phyloP scores from a whole-genome alignment of 2,888 invertebrate species.

The Aspidapion aeneum region DNA sequence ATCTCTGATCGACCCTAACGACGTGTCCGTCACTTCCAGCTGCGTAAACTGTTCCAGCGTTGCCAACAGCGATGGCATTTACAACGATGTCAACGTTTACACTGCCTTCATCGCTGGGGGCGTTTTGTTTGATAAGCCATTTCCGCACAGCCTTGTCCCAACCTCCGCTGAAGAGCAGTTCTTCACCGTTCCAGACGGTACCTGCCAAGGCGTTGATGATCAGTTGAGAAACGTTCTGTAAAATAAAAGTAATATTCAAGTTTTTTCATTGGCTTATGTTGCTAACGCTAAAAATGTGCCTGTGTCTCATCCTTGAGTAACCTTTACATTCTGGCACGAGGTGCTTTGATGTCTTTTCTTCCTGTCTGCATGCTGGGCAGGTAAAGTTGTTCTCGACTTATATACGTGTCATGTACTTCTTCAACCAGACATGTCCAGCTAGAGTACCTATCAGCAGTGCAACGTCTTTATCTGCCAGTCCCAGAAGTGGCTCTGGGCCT shows the following conservation, averaged over 20 bases:
- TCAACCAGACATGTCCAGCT: too few relatives aligned
- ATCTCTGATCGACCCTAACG: slow-evolving; percentile 32
- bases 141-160: slow-evolving; percentile 49
- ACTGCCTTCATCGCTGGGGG: slow-evolving; percentile 29
- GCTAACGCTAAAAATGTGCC: too few relatives aligned
- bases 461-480: too few relatives aligned
- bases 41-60: slow-evolving; percentile 49
- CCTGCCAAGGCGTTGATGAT: slow-evolving; percentile 46
- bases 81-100: slow-evolving; percentile 35
- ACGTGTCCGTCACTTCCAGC: slow-evolving; percentile 58
- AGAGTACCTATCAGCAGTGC: too few relatives aligned
- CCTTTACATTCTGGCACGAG: too few relatives aligned
- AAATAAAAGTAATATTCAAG: slow-evolving; percentile 2
- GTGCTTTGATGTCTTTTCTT: too few relatives aligned
- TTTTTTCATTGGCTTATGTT: too few relatives aligned
- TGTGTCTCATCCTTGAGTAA: too few relatives aligned
- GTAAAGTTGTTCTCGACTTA: too few relatives aligned
- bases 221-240: slow-evolving; percentile 31
- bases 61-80: slow-evolving; percentile 35
- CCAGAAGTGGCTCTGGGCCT: too few relatives aligned
- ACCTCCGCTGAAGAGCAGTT: slow-evolving; percentile 44
- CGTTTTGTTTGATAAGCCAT: slow-evolving; percentile 41
- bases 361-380: too few relatives aligned
- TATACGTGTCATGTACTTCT: too few relatives aligned
- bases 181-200: slow-evolving; percentile 32